Evolutionary conservation across 35 echinoderm and acorn worm species (phyloP), one percentile per base, ranked within the genome.

Genomic region (Strongylocentrotus purpuratus): DNA sequence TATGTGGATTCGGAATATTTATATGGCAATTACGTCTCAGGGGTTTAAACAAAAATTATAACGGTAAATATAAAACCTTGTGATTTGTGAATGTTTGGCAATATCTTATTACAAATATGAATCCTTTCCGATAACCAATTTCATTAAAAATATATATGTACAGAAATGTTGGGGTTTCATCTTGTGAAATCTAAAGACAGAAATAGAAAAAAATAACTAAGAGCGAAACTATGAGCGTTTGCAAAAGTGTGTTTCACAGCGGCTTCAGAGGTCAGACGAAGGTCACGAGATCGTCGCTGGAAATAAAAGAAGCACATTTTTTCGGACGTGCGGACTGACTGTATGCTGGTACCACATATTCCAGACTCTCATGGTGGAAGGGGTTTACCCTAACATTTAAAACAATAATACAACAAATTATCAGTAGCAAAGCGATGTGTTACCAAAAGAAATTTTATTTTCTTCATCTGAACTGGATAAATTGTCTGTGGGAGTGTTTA

Each of bases 281-380:
- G 85, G 85, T 86, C 85, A 86, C 85, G n/a, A 86, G n/a, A 33
- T 31, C 85, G n/a, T 5, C 28, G 10, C 6, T 86, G 85, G 33
- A 86, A 86, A 86, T 31, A 86, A 86, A 86, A 86, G 28, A 86
- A 86, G 85, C 85, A 13, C 33, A 31, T 86, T 86, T 86, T 86
- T 86, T 6, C n/a, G 33, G 85, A 33, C 85, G 14, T 86, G 85
- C 85, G 6, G 85, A 18, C 25, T 86, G 85, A 86, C 85, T 86
- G 85, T 55, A 41, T 55, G 0, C 50, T 55, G 1, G 11, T 14
- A 5, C 52, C 17, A 59, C 52, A 11, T 17, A 2, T 14, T 59
- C 52, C 52, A 59, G 52, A 9, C 52, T 2, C 52, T 59, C 11
- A 14, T 17, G 9, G 17, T 59, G 52, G 17, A 59, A 59, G 52